These are phyloP conservation scores for Crocuta crocuta DNA, from an alignment of 2,113 vertebrate genomes.

Conservation along the genomic window DNA sequence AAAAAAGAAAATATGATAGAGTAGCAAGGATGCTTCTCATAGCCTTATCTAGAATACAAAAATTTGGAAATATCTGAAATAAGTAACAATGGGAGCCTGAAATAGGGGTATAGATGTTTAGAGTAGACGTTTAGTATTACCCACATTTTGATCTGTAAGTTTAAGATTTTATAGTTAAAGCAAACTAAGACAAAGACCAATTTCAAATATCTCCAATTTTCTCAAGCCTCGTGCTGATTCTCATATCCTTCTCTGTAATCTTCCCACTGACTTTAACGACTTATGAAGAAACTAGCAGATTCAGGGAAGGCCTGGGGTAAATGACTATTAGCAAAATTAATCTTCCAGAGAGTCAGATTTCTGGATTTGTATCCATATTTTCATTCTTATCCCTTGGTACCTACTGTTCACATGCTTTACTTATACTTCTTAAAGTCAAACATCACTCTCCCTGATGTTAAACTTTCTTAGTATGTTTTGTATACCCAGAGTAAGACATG, in stretches of 20 bases:
- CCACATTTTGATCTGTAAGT: not conserved
- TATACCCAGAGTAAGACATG: not conserved
- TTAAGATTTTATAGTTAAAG: slow-evolving; percentile 1
- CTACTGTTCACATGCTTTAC: not conserved
- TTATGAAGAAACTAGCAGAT: not conserved
- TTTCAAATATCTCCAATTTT: not conserved
- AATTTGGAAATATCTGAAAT: not conserved
- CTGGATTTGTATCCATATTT: not conserved
- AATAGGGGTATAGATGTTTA: not conserved
- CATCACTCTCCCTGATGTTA: not conserved
- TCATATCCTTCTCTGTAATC: not conserved
- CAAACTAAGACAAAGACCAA: not conserved
- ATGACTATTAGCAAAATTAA: not conserved
- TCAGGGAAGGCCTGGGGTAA: not conserved
- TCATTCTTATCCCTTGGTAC: not conserved
- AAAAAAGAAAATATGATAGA: not conserved
- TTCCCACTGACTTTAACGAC: not conserved
- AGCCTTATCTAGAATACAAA: not conserved
- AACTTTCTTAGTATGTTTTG: not conserved
- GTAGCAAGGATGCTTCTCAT: not conserved
- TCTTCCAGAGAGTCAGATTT: not conserved
- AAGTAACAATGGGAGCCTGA: not conserved
- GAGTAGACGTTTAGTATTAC: not conserved
- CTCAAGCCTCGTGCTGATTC: not conserved
- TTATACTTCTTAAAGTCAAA: not conserved